Conservation (phyloP, 2,888 invertebrate genomes). For the Mimas tiliae region DNA sequence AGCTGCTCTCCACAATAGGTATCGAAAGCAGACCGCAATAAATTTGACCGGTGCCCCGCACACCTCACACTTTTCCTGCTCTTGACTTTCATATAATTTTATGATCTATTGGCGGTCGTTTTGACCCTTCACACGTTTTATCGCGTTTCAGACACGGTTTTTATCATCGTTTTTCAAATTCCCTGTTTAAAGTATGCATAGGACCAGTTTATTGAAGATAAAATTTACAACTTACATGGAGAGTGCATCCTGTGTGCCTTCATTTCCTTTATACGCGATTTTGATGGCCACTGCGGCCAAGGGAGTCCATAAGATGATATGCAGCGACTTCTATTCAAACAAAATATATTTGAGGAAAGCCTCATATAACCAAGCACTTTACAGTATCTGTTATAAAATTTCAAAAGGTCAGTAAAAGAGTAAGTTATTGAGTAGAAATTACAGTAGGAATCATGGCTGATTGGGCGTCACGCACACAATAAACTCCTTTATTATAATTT, state of each 20-base stretch:
- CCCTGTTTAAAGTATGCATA: constrained; percentile 65
- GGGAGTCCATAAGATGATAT: not conserved
- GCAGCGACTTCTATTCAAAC: not conserved
- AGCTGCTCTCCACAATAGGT: constrained; percentile 75
- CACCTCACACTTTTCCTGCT: constrained; percentile 79
- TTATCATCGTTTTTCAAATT: constrained; percentile 56
- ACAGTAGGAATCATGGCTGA: too few species aligned
- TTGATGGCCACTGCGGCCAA: constrained; percentile 19
- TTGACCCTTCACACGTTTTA: constrained; percentile 82
- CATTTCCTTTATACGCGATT: constrained; percentile 25
- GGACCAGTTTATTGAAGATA: constrained; percentile 56
- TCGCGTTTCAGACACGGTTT: constrained; percentile 62
- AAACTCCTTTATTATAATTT: too few species aligned
- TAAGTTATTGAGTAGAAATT: too few species aligned
- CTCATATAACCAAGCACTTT: not conserved
- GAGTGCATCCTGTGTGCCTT: constrained; percentile 49
- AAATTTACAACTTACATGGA: constrained; percentile 46
- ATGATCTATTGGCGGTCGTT: constrained; percentile 80
- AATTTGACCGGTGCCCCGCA: constrained; percentile 70
- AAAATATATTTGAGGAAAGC: not conserved
- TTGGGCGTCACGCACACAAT: too few species aligned
- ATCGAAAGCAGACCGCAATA: constrained; percentile 81
- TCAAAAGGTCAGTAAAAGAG: not conserved
- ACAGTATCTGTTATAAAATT: not conserved
- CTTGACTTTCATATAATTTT: constrained; percentile 85